Evolutionary conservation across 1,140 invertebrate genomes (phyloP).

Genomic region (Chlorops oryzae): DNA sequence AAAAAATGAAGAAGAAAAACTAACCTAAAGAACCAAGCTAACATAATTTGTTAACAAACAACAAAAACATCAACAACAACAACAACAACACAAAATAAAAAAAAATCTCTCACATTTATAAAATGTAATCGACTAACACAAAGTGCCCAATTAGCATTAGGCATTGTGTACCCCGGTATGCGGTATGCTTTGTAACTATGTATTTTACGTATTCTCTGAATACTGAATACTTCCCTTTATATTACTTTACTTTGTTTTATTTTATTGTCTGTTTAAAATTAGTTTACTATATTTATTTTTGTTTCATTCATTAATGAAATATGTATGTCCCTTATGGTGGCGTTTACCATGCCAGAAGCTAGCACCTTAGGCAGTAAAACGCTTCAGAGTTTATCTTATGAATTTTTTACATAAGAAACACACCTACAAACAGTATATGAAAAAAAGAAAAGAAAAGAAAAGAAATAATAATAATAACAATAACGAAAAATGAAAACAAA

Average conservation of each 20-base stretch:
- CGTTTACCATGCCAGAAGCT: too few species aligned
- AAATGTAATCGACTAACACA: too few species aligned
- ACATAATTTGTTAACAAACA: not conserved
- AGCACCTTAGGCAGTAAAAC: too few species aligned
- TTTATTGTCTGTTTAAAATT: conserved; percentile 5
- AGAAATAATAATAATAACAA: conserved; percentile 17
- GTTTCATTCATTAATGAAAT: too few species aligned
- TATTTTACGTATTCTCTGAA: too few species aligned
- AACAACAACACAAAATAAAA: not conserved
- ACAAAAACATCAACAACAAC: not conserved
- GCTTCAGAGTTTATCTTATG: too few species aligned
- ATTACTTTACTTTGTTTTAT: conserved; percentile 1
- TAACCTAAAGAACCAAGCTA: not conserved
- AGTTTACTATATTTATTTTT: too few species aligned
- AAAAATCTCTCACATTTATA: not conserved
- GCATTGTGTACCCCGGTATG: too few species aligned
- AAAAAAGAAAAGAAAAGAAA: conserved; percentile 18
- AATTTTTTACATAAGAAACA: not conserved
- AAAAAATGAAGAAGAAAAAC: not conserved
- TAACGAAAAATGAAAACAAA: conserved; percentile 24
- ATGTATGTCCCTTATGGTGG: too few species aligned
- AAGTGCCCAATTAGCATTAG: too few species aligned
- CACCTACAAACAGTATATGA: conserved; percentile 16
- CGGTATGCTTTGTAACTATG: too few species aligned
- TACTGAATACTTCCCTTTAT: not conserved